Base-by-base conservation (phyloP, 2,888 invertebrate genomes). In the Habrosyne pyritoides region DNA sequence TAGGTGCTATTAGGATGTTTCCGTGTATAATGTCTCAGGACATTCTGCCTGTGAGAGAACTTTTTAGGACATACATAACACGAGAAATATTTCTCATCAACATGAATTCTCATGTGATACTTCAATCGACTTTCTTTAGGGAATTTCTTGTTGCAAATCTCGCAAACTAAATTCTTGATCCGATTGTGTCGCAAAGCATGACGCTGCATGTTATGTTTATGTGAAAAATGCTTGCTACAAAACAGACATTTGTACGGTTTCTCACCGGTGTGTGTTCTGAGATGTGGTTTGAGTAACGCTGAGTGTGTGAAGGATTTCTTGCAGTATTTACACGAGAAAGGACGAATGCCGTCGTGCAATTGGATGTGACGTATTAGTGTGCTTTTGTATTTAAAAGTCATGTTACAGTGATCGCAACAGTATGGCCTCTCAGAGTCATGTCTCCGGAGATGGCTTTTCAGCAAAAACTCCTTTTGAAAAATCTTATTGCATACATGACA, bases 31-130 rank as follows among this genome's bases (percentile, higher is more conserved):
- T 90, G 90, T 0, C 87, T 65, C 0, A 85, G 48, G 0, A 87
- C 79, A 54, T 88, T 89, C 21, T 87, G 87, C 33, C 82, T 82
- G 52, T 89, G 87, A 0, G 88, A 86, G 57, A 89, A 89, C 18
- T 74, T 66, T 54, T 84, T 87, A 0, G 75, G 73, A 49, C 89
- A 89, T 0, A 81, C 58, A 0, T 73, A 66, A 54, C 89, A 89
- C 0, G 71, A 36, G 12, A 89, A 89, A 49, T 81, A 79, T 8
- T 85, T 87, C 10, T 81, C 83, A 21, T 83, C 81, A 0, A 77
- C 75, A 42, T 89, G 89, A 0, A 75, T 83, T 0, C 77, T 63
- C 86, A 89, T 86, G 24, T 89, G 89, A 14, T 89, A 89, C 8
- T 75, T 81, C 0, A 89, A 47, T 1, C 89, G 56, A 18, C 86